phyloP scores from a whole-genome alignment of 2,113 vertebrate genomes.

The Hipposideros armiger region DNA sequence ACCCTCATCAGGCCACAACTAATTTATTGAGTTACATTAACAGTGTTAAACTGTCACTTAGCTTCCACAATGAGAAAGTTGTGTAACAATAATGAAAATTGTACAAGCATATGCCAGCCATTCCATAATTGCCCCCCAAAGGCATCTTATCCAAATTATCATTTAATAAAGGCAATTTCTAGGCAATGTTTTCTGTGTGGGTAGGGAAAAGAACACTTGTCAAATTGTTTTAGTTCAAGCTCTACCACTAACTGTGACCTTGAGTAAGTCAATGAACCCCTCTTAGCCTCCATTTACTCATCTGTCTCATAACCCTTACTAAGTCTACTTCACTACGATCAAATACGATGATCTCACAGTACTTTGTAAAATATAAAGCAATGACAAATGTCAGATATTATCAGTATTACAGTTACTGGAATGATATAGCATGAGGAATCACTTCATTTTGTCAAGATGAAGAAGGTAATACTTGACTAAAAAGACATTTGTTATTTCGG shows the following conservation, averaged over 20 bases:
- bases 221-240: constrained; percentile 44
- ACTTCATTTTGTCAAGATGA: constrained; percentile 16
- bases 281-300: neutral
- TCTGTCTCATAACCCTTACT: neutral
- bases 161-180: constrained; percentile 54
- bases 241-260: neutral
- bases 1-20: constrained; percentile 62
- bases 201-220: neutral
- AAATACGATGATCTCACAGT: constrained; percentile 16
- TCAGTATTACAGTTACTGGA: neutral
- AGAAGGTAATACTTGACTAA: neutral
- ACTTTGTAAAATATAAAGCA: constrained; percentile 7
- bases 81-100: neutral
- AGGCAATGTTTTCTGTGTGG: neutral
- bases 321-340: neutral
- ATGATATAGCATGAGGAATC: neutral
- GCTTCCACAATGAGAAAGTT: neutral
- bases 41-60: neutral
- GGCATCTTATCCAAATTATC: constrained; percentile 18
- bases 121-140: constrained; percentile 28
- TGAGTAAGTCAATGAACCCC: neutral
- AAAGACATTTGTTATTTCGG: neutral
- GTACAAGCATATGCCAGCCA: neutral
- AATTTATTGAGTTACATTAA: neutral
- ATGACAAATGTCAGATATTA: neutral